Base-by-base conservation (phyloP, 2,797 vertebrate species). In the Meriones psammophilus region DNA sequence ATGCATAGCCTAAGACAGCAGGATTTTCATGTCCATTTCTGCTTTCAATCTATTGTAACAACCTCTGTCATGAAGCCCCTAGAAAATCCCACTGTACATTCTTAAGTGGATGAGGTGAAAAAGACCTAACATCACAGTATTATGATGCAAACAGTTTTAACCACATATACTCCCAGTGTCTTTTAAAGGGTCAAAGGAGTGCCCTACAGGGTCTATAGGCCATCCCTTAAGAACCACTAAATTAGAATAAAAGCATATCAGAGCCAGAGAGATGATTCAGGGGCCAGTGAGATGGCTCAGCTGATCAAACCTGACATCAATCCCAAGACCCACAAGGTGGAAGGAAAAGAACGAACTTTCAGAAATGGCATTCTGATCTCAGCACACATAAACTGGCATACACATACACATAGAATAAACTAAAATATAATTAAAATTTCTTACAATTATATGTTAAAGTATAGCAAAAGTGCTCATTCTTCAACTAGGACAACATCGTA, bases 91-190 rank as follows among this genome's bases (percentile, higher is more conserved):
- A 94, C 8, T 84, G 66, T 66, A 87, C 14, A 60, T 81, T 80
- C 39, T 60, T 83, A 88, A 64, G 7, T 88, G 30, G 87, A 85
- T 80, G 22, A 89, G 39, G 12, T 73, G 84, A 8, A 73, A 95
- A 95, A 74, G 62, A 42, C 39, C 87, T 76, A 66, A n/a, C 6
- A 91, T 76, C 85, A 96, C 73, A 83, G 20, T 66, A 68, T 56
- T 89, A 91, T 62, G 94, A 94, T 28, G 68, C 90, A 96, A 92
- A 92, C 1, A 94, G 87, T 91, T 92, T 94, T 86, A 85, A 94
- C 56, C 20, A 69, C 58, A 95, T 36, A 36, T 74, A 94, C 39
- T 24, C 15, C 64, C 46, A 68, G 22, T 64, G 3, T 69, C 39
- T 36, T 58, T 62, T 3, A 89, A 88, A 95, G 18, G 20, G 33